Evolutionary conservation across 2,113 vertebrate species (phyloP).

Genomic region (Chunga burmeisteri): DNA sequence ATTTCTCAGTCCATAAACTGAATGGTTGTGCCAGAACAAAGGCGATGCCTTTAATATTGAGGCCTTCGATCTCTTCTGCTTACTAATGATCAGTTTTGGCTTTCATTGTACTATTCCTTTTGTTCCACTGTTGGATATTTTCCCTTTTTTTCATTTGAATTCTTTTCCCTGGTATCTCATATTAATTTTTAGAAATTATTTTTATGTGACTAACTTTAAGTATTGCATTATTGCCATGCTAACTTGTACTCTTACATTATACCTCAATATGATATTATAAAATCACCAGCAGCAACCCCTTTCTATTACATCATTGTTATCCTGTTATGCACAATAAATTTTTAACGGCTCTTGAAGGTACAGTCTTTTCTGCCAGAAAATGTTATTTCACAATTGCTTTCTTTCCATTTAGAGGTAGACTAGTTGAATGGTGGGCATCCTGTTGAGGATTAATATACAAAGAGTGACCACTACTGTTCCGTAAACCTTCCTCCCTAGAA

Average conservation of each 20-base stretch:
- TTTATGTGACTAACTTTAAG: background rate
- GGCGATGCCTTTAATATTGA: conserved; percentile 4
- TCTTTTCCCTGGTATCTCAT: background rate
- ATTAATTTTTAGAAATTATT: conserved; percentile 2
- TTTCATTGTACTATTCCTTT: conserved; percentile 24
- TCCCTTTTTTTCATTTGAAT: background rate
- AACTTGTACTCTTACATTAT: background rate
- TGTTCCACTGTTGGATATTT: background rate
- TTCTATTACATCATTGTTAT: background rate
- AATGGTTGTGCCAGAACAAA: conserved; percentile 41
- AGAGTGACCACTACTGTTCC: background rate
- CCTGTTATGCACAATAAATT: background rate
- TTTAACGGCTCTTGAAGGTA: background rate
- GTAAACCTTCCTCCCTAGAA: background rate
- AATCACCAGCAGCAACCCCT: background rate
- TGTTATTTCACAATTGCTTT: background rate
- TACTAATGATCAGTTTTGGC: conserved; percentile 28
- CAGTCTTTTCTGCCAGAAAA: background rate
- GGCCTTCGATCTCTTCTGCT: conserved; percentile 35
- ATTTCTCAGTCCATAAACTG: conserved; percentile 18
- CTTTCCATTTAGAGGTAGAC: background rate
- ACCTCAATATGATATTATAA: background rate
- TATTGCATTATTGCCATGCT: background rate
- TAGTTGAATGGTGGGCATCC: background rate
- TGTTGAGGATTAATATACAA: background rate